A percentile compares a stretch with the other conserved stretches of the same genome.
phyloP scores from a whole-genome alignment of 2,113 vertebrate genomes.

The Eonycteris spelaea region DNA sequence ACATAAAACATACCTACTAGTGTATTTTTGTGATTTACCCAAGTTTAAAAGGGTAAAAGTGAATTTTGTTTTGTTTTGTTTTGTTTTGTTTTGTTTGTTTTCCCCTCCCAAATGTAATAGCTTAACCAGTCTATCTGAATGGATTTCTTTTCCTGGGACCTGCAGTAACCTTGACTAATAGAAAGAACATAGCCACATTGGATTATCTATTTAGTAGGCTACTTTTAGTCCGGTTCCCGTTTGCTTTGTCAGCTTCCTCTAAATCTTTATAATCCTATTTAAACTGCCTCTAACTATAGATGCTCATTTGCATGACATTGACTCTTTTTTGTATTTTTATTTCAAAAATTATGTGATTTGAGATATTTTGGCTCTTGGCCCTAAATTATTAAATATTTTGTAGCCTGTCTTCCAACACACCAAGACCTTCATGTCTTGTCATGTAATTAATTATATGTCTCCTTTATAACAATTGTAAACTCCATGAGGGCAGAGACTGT shows the following conservation, averaged over 20 bases:
- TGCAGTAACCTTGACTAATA: slow-evolving; percentile 80
- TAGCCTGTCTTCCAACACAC: background rate
- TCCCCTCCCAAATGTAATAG: background rate
- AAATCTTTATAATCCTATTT: slow-evolving; percentile 85
- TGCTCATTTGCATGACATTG: slow-evolving; percentile 49
- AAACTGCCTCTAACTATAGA: slow-evolving; percentile 68
- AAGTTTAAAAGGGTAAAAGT: background rate
- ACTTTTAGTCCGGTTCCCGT: slow-evolving; percentile 79
- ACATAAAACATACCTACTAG: background rate
- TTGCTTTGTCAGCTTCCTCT: slow-evolving; percentile 82
- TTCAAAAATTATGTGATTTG: slow-evolving; percentile 6
- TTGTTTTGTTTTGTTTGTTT: background rate
- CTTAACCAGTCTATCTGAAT: background rate
- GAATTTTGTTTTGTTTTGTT: background rate
- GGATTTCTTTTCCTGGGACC: slow-evolving; percentile 28
- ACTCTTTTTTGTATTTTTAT: slow-evolving; percentile 12
- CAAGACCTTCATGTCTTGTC: background rate
- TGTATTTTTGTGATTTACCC: background rate
- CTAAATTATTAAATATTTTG: slow-evolving; percentile 42
- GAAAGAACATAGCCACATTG: slow-evolving; percentile 53
- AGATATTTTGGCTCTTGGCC: background rate
- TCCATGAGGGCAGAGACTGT: background rate
- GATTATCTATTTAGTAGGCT: slow-evolving; percentile 82
- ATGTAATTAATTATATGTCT: background rate
- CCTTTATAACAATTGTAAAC: background rate